phyloP scores from a whole-genome alignment of 2,113 vertebrate genomes.

The Dipodomys ordii region DNA sequence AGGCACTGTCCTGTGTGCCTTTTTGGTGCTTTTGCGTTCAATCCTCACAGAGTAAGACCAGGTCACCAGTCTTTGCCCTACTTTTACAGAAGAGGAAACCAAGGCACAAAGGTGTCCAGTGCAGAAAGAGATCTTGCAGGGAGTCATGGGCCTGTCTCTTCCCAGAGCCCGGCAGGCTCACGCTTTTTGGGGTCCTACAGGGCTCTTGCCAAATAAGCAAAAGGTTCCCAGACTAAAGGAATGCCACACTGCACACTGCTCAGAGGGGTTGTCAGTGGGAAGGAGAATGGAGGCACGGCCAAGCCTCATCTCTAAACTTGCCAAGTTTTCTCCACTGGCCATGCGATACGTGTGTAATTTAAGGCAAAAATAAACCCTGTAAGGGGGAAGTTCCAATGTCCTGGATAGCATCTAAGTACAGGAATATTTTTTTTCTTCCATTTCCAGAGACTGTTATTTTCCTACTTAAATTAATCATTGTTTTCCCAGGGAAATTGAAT shows the following conservation, averaged over 20 bases:
- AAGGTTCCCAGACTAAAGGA: fast-evolving
- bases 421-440: conserved; percentile 42
- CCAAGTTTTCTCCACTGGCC: neutral
- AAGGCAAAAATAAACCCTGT: conserved; percentile 24
- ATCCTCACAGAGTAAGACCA: neutral
- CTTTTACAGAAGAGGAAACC: neutral
- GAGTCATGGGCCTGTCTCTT: neutral
- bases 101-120: neutral
- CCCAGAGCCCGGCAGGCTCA: neutral
- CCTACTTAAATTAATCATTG: conserved; percentile 70
- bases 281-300: fast-evolving
- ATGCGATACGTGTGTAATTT: neutral
- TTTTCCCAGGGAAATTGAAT: conserved; percentile 71
- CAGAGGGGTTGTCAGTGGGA: neutral
- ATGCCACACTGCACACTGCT: fast-evolving
- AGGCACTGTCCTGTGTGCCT: fast-evolving
- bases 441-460: conserved; percentile 9
- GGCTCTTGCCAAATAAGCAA: fast-evolving
- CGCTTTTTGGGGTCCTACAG: neutral
- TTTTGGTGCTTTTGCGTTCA: neutral
- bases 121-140: neutral
- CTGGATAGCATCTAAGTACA: neutral
- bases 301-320: neutral
- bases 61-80: fast-evolving
- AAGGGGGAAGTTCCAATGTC: neutral